Evolutionary conservation across 2,797 vertebrate genomes (phyloP), one percentile per base, ranked within the genome.

Genomic region (Dermochelys coriacea): DNA sequence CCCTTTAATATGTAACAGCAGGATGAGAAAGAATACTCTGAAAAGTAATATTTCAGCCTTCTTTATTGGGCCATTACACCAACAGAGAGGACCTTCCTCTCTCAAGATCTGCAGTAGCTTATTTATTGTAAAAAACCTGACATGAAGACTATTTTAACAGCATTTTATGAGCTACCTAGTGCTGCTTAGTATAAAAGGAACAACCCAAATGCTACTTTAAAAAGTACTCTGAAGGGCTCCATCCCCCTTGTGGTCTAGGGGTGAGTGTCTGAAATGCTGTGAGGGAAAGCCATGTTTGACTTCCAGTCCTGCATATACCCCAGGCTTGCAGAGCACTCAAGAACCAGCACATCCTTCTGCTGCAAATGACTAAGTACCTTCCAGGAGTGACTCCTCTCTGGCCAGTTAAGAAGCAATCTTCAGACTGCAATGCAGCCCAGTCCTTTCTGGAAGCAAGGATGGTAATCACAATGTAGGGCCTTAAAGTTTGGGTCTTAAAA

Each of bases 1-100:
- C 79, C 92, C 84, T 95, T 89, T 91, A 96, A 96, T 97, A 93
- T 57, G 87, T 86, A 98, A 91, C 9, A 95, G 81, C 54, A 95
- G 81, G 93, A 95, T 80, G 83, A 94, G n/a, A 86, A 94, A 96
- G 83, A 88, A 87, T 83, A 45, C 79, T 41, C 10, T 54, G 75
- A 81, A 96, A 97, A 94, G 80, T 49, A 90, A 86, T 84, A 93
- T 94, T 94, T 82, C 12, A 87, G 84, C n/a, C 19, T 57, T 50
- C 71, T 95, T 86, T 84, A 93, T 59, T 41, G 21, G 59, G 10
- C 68, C 41, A 86, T 95, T 94, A 49, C 37, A 86, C 34, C 68
- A 89, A 92, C 78, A 86, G 23, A 96, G 52, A 94, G 88, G 84
- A 91, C 12, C 31, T 88, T 95, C 85, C 85, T 88, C 88, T 87